These are phyloP conservation scores for Alentia gelatinosa DNA, from an alignment of 2,888 invertebrate species.

Conservation along the genomic window DNA sequence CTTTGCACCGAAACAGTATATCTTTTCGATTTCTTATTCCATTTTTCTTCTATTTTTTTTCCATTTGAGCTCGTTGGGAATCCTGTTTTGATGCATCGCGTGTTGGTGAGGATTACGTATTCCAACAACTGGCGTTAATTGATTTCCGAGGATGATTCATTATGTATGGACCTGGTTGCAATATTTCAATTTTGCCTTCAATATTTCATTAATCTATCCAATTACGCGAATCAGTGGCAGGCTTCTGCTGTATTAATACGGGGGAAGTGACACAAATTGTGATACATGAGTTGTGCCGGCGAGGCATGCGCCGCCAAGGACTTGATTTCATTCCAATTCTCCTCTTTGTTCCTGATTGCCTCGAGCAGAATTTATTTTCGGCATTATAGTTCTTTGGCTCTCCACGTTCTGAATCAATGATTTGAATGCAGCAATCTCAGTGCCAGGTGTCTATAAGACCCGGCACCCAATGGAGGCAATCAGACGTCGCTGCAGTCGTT, in stretches of 20 bases:
- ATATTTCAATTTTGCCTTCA: background rate
- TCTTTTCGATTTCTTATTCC: too few species aligned
- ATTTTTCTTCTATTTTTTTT: too few species aligned
- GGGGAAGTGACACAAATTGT: slow-evolving; percentile 12
- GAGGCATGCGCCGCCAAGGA: background rate
- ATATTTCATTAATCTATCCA: slow-evolving; percentile 21
- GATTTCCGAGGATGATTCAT: background rate
- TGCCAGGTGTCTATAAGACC: too few species aligned
- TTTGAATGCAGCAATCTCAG: background rate
- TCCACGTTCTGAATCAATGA: background rate
- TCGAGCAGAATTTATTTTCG: background rate
- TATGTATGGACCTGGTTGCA: background rate
- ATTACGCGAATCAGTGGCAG: background rate
- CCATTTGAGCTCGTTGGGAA: too few species aligned
- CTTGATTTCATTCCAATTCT: background rate
- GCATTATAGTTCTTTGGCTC: background rate
- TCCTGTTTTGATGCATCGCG: background rate
- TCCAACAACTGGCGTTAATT: background rate
- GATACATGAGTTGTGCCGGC: background rate
- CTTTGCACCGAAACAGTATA: too few species aligned
- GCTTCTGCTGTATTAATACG: background rate
- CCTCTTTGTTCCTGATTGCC: background rate
- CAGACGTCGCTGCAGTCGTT: too few species aligned
- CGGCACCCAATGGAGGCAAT: too few species aligned
- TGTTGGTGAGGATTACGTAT: background rate